Percentiles rank a stretch among this genome's conserved stretches.
Conservation (phyloP, 2,113 vertebrate species). For the Heterotilapia buettikoferi region DNA sequence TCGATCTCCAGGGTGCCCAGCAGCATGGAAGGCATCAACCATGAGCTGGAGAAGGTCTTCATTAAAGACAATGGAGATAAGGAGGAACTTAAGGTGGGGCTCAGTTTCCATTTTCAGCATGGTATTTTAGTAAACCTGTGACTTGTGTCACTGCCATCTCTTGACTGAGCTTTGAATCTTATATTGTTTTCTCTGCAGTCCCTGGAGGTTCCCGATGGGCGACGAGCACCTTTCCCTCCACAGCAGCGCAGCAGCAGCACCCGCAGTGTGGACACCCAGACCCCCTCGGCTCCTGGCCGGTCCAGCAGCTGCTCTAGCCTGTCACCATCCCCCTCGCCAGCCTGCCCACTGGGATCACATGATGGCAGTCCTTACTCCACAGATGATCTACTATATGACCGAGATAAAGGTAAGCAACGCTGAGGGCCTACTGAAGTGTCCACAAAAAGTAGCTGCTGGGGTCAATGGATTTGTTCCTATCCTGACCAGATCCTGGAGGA, state of each 20-base stretch:
- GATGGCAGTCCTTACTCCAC: slow-evolving; percentile 93
- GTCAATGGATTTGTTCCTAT: background rate
- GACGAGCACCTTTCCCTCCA: slow-evolving; percentile 88
- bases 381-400: slow-evolving; percentile 89
- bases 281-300: slow-evolving; percentile 84
- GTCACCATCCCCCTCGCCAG: slow-evolving; percentile 87
- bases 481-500: background rate
- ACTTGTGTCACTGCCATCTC: background rate
- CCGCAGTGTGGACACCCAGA: slow-evolving; percentile 89
- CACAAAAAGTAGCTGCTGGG: background rate
- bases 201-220: slow-evolving; percentile 91
- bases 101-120: background rate
- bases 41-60: slow-evolving; percentile 97
- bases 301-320: slow-evolving; percentile 86
- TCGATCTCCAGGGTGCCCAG: slow-evolving; percentile 89
- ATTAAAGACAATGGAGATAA: slow-evolving; percentile 92
- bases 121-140: background rate
- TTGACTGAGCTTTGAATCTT: background rate
- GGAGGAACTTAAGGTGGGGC: slow-evolving; percentile 87
- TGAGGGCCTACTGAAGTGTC: accelerated
- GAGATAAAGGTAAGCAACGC: slow-evolving; percentile 86
- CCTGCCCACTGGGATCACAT: slow-evolving; percentile 87
- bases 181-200: slow-evolving; percentile 67
- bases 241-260: slow-evolving; percentile 89
- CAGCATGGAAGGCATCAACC: slow-evolving; percentile 98